A percentile compares a stretch with the other conserved stretches of the same genome.
phyloP scores from a whole-genome alignment of 2,888 invertebrate genomes.

The Microdon myrmicae region DNA sequence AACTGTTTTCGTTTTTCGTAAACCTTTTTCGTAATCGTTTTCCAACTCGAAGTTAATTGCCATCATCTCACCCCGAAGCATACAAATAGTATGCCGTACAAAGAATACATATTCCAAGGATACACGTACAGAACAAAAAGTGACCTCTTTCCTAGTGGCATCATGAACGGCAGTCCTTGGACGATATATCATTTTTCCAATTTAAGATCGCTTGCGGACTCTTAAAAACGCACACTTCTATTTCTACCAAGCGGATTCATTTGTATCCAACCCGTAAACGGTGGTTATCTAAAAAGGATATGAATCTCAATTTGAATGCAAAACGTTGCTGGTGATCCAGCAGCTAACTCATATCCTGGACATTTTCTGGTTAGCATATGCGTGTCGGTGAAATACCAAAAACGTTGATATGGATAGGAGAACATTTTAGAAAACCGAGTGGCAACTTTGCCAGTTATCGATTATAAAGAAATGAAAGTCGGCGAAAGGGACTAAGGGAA shows the following conservation, averaged over 20 bases:
- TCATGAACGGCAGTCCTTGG: conserved; percentile 8
- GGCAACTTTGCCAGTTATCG: too few species aligned
- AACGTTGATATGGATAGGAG: conserved; percentile 31
- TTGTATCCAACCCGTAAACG: conserved; percentile 4
- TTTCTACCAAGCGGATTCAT: conserved; percentile 26
- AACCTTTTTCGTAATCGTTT: too few species aligned
- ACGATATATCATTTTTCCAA: conserved; percentile 49
- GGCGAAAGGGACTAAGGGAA: too few species aligned
- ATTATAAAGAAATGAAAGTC: too few species aligned
- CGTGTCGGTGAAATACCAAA: conserved; percentile 31
- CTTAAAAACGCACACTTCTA: conserved; percentile 38
- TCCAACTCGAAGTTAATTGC: too few species aligned
- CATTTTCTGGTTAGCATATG: conserved; percentile 28
- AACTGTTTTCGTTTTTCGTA: too few species aligned
- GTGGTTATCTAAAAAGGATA: conserved; percentile 36
- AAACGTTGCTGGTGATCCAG: conserved; percentile 22
- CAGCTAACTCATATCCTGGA: conserved; percentile 9
- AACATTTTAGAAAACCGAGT: neutral
- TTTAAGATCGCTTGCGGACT: conserved; percentile 46
- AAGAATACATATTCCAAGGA: too few species aligned
- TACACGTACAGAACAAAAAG: too few species aligned
- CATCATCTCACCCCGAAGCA: too few species aligned
- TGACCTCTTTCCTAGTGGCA: too few species aligned
- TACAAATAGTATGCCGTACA: too few species aligned
- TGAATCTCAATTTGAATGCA: conserved; percentile 48